Base-by-base conservation (phyloP, 2,888 invertebrate genomes). In the Helicoverpa assulta region DNA sequence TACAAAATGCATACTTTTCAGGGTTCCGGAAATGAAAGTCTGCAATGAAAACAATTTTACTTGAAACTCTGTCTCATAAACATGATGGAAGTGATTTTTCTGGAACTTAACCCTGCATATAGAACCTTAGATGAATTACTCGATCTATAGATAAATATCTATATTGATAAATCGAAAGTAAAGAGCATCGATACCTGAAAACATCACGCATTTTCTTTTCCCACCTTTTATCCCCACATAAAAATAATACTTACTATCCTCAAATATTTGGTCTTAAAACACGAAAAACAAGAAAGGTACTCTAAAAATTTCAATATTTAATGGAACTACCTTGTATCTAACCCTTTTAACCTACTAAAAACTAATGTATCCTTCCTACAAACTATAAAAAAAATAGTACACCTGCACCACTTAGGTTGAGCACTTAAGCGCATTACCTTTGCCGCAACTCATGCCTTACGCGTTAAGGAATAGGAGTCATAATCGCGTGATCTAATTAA, bases 401-500 rank as follows among this genome's bases (percentile, higher is more conserved):
- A 84, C 83, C 85, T 82, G 83, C 47, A 76, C 73, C 83, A 73
- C 84, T 83, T 82, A 81, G 76, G 80, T 84, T 73, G 62, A 83
- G 57, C 81, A 83, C 83, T 82, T 80, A 76, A 50, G 62, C 61
- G 12, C 52, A 66, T 66, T 63, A 71, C 67, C 59, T 33, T 58
- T 66, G 58, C 70, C 50, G 66, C 54, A 76, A 65, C 76, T 47
- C 43, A 29, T 29, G 66, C 74, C 83, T 73, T 83, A 82, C 14
- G 0, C 0, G 0, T 8, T 10, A 40, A 43, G 43, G n/a, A 54
- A 84, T 84, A 84, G 59, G 71, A 72, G 72, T 70, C 71, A 79
- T 79, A 70, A 75, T 83, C 71, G 81, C 56, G 19, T 64, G 78
- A 67, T 76, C 73, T 80, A 84, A 84, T 83, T 83, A 82, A 69